Base-by-base conservation (phyloP, 2,113 vertebrate species). In the Coregonus clupeaformis region DNA sequence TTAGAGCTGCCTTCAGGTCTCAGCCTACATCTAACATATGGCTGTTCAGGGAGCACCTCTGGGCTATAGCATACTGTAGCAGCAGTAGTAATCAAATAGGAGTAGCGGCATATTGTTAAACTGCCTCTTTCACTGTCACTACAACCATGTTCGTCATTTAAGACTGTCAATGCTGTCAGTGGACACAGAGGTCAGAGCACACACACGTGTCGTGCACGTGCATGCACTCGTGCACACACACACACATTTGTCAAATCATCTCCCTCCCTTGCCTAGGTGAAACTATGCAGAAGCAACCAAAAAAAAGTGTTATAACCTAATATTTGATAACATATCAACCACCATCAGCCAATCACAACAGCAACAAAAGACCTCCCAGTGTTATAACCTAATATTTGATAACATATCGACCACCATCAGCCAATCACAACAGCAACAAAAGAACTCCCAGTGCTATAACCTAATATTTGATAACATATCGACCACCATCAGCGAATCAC, bases 151-250 rank as follows among this genome's bases (percentile, higher is more conserved):
- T 14, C 14, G 4, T 52, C 49, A 16, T 52, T 18, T 16, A 52
- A 4, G 13, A 14, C 12, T 52, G 49, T 16, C 49, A 16, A 52
- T 4, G 16, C 3, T 52, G 49, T 52, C 49, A 16, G 49, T 4
- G 14, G 12, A 52, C 49, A 24, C 20, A 62, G 7, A 62, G n/a
- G 59, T 25, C 22, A 25, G 22, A 25, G 63, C 87, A 85, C 87
- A 3, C 36, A 70, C 45, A 5, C 36, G 22, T 47, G 20, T 24
- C 45, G 25, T 36, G 47, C 29, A n/a, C n/a, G n/a, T n/a, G n/a
- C n/a, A n/a, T n/a, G n/a, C n/a, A n/a, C n/a, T n/a, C n/a, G n/a
- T n/a, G n/a, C n/a, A 27, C 27, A 30, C 30, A 42, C 36, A 42
- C 36, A 42, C 9, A 42, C 36, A 42, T 42, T 42, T n/a, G 52